Percentiles rank a stretch among this genome's conserved stretches.
Evolutionary conservation across 2,113 vertebrate species (phyloP).

Genomic region (Salvator merianae): DNA sequence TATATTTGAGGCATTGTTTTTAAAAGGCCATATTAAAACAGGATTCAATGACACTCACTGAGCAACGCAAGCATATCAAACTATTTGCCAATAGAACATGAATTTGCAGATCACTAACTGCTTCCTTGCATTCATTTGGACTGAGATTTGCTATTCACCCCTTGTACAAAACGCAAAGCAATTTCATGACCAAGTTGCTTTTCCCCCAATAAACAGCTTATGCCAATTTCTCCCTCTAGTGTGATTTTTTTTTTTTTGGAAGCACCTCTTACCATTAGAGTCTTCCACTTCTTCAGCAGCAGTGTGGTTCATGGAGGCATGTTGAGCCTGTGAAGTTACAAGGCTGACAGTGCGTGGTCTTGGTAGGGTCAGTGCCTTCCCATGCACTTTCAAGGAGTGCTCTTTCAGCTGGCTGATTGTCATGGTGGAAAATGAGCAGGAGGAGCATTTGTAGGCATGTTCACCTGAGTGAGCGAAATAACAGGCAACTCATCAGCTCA

Average conservation of each 20-base stretch:
- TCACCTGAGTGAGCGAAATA: constrained; percentile 84
- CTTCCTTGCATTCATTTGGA: constrained; percentile 3
- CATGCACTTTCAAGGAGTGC: constrained; percentile 93
- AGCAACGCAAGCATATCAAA: constrained; percentile 34
- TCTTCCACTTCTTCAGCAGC: constrained; percentile 79
- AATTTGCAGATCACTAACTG: constrained; percentile 23
- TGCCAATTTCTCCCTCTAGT: background rate
- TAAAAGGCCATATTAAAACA: background rate
- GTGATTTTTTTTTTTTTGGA: background rate
- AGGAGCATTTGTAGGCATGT: constrained; percentile 95
- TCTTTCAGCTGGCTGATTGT: constrained; percentile 98
- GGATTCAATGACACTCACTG: background rate
- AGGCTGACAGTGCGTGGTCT: constrained; percentile 87
- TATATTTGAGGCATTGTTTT: no score
- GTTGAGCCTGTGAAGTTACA: constrained; percentile 82
- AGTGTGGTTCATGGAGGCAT: constrained; percentile 73
- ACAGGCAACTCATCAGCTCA: constrained; percentile 75
- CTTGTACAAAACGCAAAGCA: constrained; percentile 20
- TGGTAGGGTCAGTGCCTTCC: constrained; percentile 90
- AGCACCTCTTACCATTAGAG: constrained; percentile 81
- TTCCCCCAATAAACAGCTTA: background rate
- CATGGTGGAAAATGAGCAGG: constrained; percentile 93
- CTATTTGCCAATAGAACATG: background rate
- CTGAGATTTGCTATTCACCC: background rate
- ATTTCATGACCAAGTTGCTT: constrained; percentile 27